Conservation (phyloP, 2,888 invertebrate genomes). For the Synanthedon vespiformis region DNA sequence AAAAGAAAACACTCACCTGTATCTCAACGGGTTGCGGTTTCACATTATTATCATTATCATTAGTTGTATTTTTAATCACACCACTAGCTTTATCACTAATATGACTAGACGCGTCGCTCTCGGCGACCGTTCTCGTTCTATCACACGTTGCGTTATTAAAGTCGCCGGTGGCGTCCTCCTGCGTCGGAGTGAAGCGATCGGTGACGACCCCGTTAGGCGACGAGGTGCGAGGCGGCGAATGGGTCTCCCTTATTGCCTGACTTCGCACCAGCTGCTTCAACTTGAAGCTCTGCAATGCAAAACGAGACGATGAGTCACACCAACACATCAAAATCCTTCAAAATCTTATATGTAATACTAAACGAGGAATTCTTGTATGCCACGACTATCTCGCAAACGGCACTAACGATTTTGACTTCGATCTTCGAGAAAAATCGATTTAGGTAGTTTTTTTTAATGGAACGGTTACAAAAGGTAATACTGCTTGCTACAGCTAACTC, state of each 20-base stretch:
- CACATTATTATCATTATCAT: constrained; percentile 17
- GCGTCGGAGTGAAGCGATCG: constrained; percentile 6
- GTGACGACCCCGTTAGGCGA: constrained; percentile 37
- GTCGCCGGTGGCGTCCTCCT: constrained; percentile 11
- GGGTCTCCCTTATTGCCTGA: constrained; percentile 90
- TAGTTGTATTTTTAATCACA: constrained; percentile 15
- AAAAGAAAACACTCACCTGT: constrained; percentile 30
- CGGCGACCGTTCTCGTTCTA: background rate
- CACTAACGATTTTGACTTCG: no score
- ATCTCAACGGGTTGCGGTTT: constrained; percentile 54
- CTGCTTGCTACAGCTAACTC: no score
- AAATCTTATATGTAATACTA: no score
- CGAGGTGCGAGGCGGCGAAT: constrained; percentile 72
- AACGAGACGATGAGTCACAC: no score
- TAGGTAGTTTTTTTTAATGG: no score
- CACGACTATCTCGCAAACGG: no score
- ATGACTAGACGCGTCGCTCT: constrained; percentile 43
- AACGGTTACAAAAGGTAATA: no score
- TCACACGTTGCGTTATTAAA: constrained; percentile 4
- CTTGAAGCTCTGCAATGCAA: constrained; percentile 70
- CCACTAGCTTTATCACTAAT: constrained; percentile 27
- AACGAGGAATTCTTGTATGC: no score
- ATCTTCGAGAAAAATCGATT: no score
- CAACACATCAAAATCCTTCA: no score
- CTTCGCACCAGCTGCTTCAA: constrained; percentile 88